Percentiles rank a stretch among this genome's conserved stretches.
Conservation (phyloP, 2,113 vertebrate species). For the Conger conger region DNA sequence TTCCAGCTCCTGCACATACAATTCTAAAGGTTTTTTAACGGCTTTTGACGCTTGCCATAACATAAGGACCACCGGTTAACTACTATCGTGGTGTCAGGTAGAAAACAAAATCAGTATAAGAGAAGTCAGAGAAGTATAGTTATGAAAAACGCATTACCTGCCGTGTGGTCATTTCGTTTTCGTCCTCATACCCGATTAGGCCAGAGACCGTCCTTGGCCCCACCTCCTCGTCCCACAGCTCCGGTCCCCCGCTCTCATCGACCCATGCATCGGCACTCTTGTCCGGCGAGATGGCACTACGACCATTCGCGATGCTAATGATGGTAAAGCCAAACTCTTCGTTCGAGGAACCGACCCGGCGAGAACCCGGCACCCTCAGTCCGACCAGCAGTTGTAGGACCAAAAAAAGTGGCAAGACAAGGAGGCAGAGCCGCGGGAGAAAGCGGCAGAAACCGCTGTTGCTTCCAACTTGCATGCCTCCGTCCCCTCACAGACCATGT, state of each 20-base stretch:
- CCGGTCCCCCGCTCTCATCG: conserved; percentile 22
- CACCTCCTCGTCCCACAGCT: conserved; percentile 38
- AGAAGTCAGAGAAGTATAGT: not conserved
- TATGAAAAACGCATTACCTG: conserved; percentile 49
- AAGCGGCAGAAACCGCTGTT: conserved; percentile 30
- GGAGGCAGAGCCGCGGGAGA: conserved; percentile 33
- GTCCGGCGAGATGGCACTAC: not conserved
- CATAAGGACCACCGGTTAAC: not conserved
- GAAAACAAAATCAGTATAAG: not conserved
- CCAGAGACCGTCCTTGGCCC: not conserved
- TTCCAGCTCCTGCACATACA: not conserved
- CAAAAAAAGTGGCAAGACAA: conserved; percentile 53
- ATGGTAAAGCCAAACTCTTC: conserved; percentile 58
- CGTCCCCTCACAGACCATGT: conserved; percentile 44
- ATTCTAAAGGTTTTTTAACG: not conserved
- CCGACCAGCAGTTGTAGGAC: conserved; percentile 59
- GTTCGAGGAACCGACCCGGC: not conserved
- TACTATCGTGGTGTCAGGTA: not conserved
- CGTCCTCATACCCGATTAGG: conserved; percentile 54
- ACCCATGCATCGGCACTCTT: not conserved
- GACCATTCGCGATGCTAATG: conserved; percentile 59
- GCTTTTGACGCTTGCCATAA: not conserved
- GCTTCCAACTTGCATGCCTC: conserved; percentile 48
- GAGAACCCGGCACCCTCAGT: conserved; percentile 37
- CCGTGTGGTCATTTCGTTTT: conserved; percentile 56